Evolutionary conservation across 2,797 vertebrate species (phyloP), one percentile per base, ranked within the genome.

Genomic region (Labeo calbasu): DNA sequence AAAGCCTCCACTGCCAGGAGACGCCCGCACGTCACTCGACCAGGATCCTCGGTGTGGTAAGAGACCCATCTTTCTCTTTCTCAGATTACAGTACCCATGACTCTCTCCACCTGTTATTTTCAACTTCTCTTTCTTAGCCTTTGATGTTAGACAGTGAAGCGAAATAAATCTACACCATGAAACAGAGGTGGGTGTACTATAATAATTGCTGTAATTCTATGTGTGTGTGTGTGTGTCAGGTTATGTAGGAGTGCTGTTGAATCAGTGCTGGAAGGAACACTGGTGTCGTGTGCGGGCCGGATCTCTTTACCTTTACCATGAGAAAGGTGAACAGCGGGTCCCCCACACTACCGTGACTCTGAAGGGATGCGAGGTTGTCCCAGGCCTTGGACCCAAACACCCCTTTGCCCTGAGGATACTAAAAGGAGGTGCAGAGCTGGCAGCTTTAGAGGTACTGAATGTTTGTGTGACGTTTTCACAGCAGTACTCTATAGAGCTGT

Each of bases 351-450:
- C 95, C 88, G 92, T 99, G 3, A 88, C 94, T 0, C 96, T 99
- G 21, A 92, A 86, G 1, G 97, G 96, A 73, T 97, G 96, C 0
- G 96, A 99, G 86, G 94, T 99, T 89, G 92, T 96, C 1, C 95
- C 98, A 0, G 95, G 97, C 1, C 94, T 97, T 13, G 97, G 97
- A 19, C 97, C 96, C 84, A 96, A 97, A 83, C 98, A 98, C 81
- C 98, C 98, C 1, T 97, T 99, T 0, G 98, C 97, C 82, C 97
- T 99, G 92, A 94, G 94, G 86, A 96, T 99, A 91, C 93, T 98
- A 88, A 96, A 96, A 87, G 94, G 91, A 0, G 93, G 95, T 55
- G 95, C 91, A 36, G 96, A 99, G 82, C 93, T 98, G 25, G 93
- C 92, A 0, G 95, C 95, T 0, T 88, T 99, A 77, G 98, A 99